Evolutionary conservation across 2,113 vertebrate species (phyloP), one percentile per base, ranked within the genome.

Genomic region (Odontesthes bonariensis): DNA sequence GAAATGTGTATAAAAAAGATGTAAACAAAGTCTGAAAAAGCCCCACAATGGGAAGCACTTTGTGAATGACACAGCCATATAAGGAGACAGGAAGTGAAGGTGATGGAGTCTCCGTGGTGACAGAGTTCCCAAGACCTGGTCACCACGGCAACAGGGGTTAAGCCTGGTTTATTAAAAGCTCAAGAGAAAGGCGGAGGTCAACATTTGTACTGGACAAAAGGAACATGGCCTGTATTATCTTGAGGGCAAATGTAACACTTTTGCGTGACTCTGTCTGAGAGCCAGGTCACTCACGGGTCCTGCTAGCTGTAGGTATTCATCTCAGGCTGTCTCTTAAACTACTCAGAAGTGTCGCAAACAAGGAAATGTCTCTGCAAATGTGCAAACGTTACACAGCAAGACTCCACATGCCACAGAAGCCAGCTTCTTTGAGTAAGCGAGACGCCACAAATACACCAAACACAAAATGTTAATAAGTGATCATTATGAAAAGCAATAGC

Each of bases 51-150:
- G 88, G 88, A 92, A 92, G 69, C 47, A 16, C 59, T 12, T 13
- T 78, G 60, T 89, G 82, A 91, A 85, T 90, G 88, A 79, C 63
- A 69, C 64, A 0, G 58, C 86, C 83, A 67, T 88, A 83, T 89
- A 86, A 83, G 85, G 85, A 77, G 68, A 27, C 87, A 85, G 91
- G 89, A 92, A 89, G 81, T 17, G 23, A 85, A 89, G 90, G 86
- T 91, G 89, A 89, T 89, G 84, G 89, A 90, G 85, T 69, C 86
- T 74, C 67, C 4, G 79, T 86, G 77, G 85, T 75, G 85, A 87
- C 86, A 51, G 81, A 53, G 82, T 89, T 90, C 88, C 88, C 86
- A 89, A 88, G 88, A 89, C 79, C 82, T 73, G 83, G 89, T 86
- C 66, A 38, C 78, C 71, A 40, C 16, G 27, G 63, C 12, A 40